Evolutionary conservation across 1,140 invertebrate genomes (phyloP).

Genomic region (Luehdorfia chinensis): DNA sequence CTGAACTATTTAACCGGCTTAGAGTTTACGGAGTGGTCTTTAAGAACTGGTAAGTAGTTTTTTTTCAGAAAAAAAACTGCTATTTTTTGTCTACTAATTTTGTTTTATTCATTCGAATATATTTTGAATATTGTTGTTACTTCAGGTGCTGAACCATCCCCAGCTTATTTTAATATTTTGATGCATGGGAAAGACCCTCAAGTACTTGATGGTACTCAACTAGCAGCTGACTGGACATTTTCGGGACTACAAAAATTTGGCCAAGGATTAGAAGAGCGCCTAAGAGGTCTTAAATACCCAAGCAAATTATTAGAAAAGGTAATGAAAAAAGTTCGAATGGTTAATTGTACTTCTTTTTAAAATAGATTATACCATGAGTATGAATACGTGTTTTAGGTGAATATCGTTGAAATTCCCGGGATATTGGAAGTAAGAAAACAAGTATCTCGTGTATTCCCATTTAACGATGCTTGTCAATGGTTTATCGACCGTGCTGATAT

Average conservation of each 20-base stretch:
- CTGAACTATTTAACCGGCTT: constrained; percentile 95
- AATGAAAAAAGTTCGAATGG: constrained; percentile 19
- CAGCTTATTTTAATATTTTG: constrained; percentile 95
- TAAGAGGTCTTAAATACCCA: constrained; percentile 89
- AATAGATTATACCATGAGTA: too few relatives aligned
- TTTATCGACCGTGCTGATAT: constrained; percentile 96
- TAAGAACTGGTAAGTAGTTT: constrained; percentile 87
- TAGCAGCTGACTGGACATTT: constrained; percentile 95
- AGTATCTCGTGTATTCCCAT: constrained; percentile 94
- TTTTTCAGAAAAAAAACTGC: not conserved
- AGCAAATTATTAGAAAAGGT: constrained; percentile 94
- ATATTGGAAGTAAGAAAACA: constrained; percentile 96
- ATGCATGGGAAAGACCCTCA: constrained; percentile 92
- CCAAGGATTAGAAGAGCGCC: constrained; percentile 92
- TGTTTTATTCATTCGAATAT: constrained; percentile 6
- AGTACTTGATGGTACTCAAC: constrained; percentile 92
- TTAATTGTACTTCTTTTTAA: too few relatives aligned
- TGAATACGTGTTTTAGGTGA: constrained; percentile 84
- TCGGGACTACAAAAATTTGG: constrained; percentile 96
- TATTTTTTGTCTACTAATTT: too few relatives aligned
- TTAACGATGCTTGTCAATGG: constrained; percentile 98
- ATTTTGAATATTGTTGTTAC: constrained; percentile 9
- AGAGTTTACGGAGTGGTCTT: constrained; percentile 88
- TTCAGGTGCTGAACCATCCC: constrained; percentile 94
- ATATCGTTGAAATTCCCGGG: constrained; percentile 97